phyloP scores from a whole-genome alignment of 1,140 invertebrate species.

The Gonatopus flavifemur region DNA sequence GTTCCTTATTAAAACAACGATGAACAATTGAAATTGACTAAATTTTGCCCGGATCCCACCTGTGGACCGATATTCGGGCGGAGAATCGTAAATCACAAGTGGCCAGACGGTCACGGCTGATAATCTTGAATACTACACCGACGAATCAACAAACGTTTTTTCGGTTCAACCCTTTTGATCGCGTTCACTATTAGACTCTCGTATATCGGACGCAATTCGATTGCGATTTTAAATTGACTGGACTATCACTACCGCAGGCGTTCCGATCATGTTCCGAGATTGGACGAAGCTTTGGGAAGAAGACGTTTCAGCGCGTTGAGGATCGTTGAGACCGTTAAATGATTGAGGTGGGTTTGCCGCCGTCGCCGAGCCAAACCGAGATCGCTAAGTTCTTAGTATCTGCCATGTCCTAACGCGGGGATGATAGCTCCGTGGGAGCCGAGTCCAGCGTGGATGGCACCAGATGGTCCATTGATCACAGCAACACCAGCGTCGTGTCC shows the following conservation, averaged over 20 bases:
- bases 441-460: slow-evolving; percentile 57
- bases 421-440: slow-evolving; percentile 59
- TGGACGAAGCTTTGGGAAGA: slow-evolving; percentile 48
- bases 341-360: slow-evolving; percentile 56
- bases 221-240: slow-evolving; percentile 1
- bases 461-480: slow-evolving; percentile 59
- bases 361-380: slow-evolving; percentile 60
- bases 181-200: slow-evolving; percentile 7
- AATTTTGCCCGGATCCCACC: slow-evolving; percentile 34
- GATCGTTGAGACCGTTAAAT: slow-evolving; percentile 51
- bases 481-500: slow-evolving; percentile 57
- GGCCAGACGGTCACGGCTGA: slow-evolving; percentile 19
- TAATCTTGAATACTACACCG: slow-evolving; percentile 11
- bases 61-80: slow-evolving; percentile 23
- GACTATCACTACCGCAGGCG: slow-evolving; percentile 23
- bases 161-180: slow-evolving; percentile 16
- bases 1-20: too few species aligned
- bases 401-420: slow-evolving; percentile 55
- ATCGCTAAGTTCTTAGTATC: slow-evolving; percentile 56
- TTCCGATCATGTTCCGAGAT: slow-evolving; percentile 41
- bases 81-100: slow-evolving; percentile 29
- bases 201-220: slow-evolving; percentile 1
- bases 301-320: slow-evolving; percentile 53
- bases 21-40: slow-evolving; percentile 48
- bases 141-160: slow-evolving; percentile 16